Conservation (phyloP, 1,140 invertebrate species). For the Tribolium madens region DNA sequence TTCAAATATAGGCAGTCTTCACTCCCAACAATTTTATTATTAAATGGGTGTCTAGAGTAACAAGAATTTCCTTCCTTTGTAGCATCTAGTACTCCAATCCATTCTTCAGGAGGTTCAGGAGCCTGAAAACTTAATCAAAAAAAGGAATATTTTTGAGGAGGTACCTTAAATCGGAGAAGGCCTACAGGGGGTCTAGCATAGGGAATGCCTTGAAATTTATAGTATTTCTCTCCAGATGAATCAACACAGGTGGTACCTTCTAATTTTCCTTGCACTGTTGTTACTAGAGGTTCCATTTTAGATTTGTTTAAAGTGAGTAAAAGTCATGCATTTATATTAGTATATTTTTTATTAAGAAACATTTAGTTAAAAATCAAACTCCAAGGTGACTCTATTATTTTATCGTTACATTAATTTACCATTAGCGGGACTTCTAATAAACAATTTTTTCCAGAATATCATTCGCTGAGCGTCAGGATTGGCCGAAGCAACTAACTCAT, state of each 20-base stretch:
- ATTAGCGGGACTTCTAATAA: background rate
- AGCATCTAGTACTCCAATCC: constrained; percentile 68
- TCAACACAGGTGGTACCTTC: constrained; percentile 59
- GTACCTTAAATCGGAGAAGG: constrained; percentile 73
- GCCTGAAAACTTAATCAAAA: constrained; percentile 40
- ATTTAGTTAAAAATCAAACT: too few relatives aligned
- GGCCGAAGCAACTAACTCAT: background rate
- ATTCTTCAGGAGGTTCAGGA: constrained; percentile 60
- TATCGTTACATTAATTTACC: background rate
- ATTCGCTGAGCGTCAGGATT: background rate
- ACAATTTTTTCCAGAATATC: background rate
- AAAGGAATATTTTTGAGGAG: constrained; percentile 7
- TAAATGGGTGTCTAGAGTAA: constrained; percentile 24
- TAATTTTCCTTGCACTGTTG: constrained; percentile 2
- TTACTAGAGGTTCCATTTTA: background rate
- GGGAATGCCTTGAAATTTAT: constrained; percentile 73
- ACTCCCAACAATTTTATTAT: constrained; percentile 31
- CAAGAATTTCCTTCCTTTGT: constrained; percentile 55
- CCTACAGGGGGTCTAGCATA: constrained; percentile 76
- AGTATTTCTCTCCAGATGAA: constrained; percentile 62
- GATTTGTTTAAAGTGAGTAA: background rate
- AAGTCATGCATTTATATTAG: background rate
- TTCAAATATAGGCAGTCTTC: constrained; percentile 84
- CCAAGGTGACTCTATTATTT: background rate
- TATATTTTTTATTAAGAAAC: background rate